These are phyloP conservation scores for Camelus dromedarius DNA, from an alignment of 2,113 vertebrate species.

Conservation along the genomic window DNA sequence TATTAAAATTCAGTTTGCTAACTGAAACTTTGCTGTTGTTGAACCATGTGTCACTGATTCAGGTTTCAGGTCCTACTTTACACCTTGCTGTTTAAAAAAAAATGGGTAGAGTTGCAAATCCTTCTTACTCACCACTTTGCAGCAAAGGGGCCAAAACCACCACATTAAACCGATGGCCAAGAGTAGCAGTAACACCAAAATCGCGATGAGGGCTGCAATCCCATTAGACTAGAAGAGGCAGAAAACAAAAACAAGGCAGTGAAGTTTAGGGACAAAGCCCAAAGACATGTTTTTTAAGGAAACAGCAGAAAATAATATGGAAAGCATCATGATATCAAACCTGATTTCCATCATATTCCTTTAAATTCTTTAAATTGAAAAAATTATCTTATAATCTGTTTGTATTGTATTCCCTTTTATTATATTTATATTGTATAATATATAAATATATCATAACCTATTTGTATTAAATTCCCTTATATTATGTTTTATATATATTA, in stretches of 20 bases:
- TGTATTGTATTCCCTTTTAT: background rate
- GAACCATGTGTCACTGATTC: background rate
- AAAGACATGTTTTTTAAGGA: background rate
- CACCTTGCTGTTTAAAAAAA: background rate
- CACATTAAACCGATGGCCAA: conserved; percentile 91
- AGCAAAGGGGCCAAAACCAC: conserved; percentile 99
- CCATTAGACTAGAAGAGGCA: conserved; percentile 89
- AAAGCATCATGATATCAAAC: background rate
- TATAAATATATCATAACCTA: background rate
- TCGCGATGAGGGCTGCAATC: conserved; percentile 87
- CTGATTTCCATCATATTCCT: background rate
- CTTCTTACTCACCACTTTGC: conserved; percentile 94
- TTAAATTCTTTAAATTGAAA: background rate
- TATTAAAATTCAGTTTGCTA: conserved; percentile 27
- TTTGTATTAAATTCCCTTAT: background rate
- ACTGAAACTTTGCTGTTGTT: background rate
- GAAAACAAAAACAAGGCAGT: conserved; percentile 23
- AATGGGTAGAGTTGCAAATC: background rate
- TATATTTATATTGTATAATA: background rate
- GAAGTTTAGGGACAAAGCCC: background rate
- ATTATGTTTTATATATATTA: background rate
- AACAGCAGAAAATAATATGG: background rate
- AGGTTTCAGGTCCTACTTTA: background rate
- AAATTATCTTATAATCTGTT: background rate
- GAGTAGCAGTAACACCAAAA: conserved; percentile 92